Conservation (phyloP, 2,888 invertebrate species). For the Conops quadrifasciatus region DNA sequence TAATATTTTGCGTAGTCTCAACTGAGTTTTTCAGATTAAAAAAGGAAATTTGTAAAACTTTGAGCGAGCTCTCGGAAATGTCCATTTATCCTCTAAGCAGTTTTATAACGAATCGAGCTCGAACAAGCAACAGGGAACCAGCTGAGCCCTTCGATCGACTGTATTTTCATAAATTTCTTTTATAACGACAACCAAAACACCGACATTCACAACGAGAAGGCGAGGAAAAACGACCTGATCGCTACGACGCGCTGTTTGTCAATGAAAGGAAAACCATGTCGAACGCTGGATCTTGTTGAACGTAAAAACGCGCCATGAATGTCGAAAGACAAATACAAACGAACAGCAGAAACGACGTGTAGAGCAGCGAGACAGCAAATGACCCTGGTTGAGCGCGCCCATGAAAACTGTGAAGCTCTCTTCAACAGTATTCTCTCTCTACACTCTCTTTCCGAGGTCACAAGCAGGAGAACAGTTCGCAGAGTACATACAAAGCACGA, state of each 20-base stretch:
- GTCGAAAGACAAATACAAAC: constrained; percentile 15
- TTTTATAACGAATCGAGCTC: no score
- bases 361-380: background rate
- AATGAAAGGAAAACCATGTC: constrained; percentile 65
- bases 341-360: background rate
- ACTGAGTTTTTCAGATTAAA: no score
- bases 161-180: background rate
- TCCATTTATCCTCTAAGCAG: background rate
- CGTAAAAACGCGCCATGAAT: constrained; percentile 30
- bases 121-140: no score
- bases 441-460: background rate
- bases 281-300: constrained; percentile 62
- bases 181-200: constrained; percentile 28
- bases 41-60: no score
- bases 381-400: background rate
- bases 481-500: constrained; percentile 2
- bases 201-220: constrained; percentile 41
- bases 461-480: background rate
- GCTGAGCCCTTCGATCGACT: background rate
- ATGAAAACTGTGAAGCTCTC: background rate
- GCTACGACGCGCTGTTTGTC: constrained; percentile 59
- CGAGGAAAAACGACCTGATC: constrained; percentile 57
- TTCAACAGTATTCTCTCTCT: background rate
- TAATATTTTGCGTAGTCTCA: no score
- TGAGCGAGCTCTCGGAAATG: no score